Base-by-base conservation (phyloP, 2,113 vertebrate genomes). In the Stictonetta naevosa region DNA sequence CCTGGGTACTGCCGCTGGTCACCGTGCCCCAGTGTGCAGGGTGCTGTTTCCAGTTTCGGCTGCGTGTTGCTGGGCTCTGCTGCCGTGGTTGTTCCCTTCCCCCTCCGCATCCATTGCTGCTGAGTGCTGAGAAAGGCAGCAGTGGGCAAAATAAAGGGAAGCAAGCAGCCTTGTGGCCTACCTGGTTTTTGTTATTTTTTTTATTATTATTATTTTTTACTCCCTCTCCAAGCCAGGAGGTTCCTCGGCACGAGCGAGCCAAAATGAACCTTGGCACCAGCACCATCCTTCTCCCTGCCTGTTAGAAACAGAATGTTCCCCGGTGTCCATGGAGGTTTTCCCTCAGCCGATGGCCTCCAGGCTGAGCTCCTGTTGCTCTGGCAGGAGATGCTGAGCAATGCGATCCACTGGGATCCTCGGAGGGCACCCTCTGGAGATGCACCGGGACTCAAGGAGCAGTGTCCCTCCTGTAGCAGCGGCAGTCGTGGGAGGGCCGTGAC, bases 1-100 rank as follows among this genome's bases (percentile, higher is more conserved):
- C 95, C 46, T 33, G 0, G 17, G 71, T 53, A 79, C 62, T 83
- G 86, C 38, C 83, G 42, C 60, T 81, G 96, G 81, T 93, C 91
- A 59, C 69, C 53, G 8, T 95, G 92, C 83, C 77, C 95, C 79
- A 62, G 13, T 63, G 34, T 50, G 50, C 83, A 93, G 44, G 48
- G 64, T 75, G 38, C 73, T 92, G 91, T 72, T 92, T 86, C 73
- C 86, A 94, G 88, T 96, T 95, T 93, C 88, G 93, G 88, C 88
- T 78, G 86, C 50, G 36, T 8, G 2, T 62, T 52, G 60, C 67
- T 1, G 1, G 11, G 82, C 55, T 83, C 52, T 78, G 71, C 59
- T 69, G 50, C 75, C 2, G 1, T 71, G 60, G 44, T 66, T 5
- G 3, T 55, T 80, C 92, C 82, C 90, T 79, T 38, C 50, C 52